Evolutionary conservation across 2,888 invertebrate genomes (phyloP).

Genomic region (Netelia inedita): DNA sequence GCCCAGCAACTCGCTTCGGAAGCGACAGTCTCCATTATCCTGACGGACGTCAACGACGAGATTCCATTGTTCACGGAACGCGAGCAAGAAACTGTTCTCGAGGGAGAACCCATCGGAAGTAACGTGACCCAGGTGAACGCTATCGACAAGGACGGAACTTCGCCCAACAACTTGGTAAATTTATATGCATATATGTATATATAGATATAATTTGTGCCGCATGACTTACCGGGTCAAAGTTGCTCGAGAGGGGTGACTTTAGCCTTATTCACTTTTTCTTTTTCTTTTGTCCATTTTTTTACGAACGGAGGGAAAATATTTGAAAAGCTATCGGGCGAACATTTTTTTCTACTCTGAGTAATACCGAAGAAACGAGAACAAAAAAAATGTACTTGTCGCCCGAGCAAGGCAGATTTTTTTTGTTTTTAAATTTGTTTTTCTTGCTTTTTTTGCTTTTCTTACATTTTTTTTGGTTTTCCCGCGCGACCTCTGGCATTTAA

Average conservation of each 20-base stretch:
- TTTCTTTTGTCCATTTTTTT: background rate
- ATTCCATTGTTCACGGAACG: conserved; percentile 98
- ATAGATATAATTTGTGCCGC: background rate
- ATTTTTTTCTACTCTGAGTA: too few relatives aligned
- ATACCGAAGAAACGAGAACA: too few relatives aligned
- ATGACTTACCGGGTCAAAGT: background rate
- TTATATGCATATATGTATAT: conserved; percentile 21
- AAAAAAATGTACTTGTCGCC: too few relatives aligned
- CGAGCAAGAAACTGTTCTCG: conserved; percentile 97
- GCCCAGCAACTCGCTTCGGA: conserved; percentile 98
- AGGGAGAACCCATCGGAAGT: conserved; percentile 97
- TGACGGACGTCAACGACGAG: conserved; percentile 99
- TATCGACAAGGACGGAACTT: conserved; percentile 97
- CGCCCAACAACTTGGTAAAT: conserved; percentile 96
- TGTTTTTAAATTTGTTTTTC: background rate
- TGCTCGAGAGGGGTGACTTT: background rate
- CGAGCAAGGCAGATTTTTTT: background rate
- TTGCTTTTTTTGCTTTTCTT: background rate
- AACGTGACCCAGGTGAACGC: conserved; percentile 98
- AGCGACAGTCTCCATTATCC: conserved; percentile 96
- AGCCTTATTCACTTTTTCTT: background rate
- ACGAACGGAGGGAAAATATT: too few relatives aligned
- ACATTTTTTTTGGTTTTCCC: background rate
- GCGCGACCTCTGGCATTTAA: too few relatives aligned
- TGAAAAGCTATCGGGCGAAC: too few relatives aligned